Evolutionary conservation across 2,113 vertebrate genomes (phyloP).

Genomic region (Microcebus jonahi): DNA sequence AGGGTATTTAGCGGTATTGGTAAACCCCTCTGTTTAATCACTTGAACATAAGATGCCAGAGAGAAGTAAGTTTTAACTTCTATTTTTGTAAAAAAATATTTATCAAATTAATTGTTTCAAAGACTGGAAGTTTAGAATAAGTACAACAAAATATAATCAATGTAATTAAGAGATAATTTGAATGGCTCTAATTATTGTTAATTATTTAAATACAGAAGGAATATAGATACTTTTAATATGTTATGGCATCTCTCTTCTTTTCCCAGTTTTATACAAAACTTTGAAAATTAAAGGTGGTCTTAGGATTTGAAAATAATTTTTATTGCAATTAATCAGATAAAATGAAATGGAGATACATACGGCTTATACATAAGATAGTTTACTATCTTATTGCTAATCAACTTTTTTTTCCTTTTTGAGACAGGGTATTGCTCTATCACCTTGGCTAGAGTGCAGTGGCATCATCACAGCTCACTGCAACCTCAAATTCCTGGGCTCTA

Average conservation of each 20-base stretch:
- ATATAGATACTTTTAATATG: not conserved
- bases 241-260: not conserved
- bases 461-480: too few relatives aligned
- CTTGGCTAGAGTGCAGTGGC: too few relatives aligned
- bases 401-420: not conserved
- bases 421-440: too few relatives aligned
- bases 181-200: not conserved
- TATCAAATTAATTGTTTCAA: conserved; percentile 26
- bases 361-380: not conserved
- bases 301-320: not conserved
- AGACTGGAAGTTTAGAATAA: not conserved
- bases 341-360: conserved; percentile 3
- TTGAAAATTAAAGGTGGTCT: not conserved
- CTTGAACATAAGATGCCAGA: not conserved
- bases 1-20: not conserved
- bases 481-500: too few relatives aligned
- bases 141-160: not conserved
- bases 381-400: not conserved
- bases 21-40: not conserved
- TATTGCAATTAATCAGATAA: not conserved
- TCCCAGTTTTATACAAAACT: conserved; percentile 17
- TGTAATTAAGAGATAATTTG: conserved; percentile 7
- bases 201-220: conserved; percentile 39
- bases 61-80: not conserved
- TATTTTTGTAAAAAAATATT: not conserved